Evolutionary conservation across 1,140 invertebrate genomes (phyloP), one percentile per base, ranked within the genome.

Genomic region (Zaprionus gabonicus): DNA sequence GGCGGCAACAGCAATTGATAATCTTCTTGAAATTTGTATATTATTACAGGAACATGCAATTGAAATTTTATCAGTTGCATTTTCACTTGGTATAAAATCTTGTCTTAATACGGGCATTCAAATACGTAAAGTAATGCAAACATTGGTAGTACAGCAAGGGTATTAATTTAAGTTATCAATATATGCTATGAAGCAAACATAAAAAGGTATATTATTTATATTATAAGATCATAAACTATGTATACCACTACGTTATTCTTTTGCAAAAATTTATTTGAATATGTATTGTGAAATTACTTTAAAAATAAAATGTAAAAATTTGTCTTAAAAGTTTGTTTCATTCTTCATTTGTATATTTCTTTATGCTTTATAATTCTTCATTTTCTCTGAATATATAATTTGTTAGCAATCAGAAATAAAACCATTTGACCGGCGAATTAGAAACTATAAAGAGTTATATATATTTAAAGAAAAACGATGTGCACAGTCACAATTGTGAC

Each of bases 1-100:
- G 38, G 94, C 97, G 2, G 95, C 95, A 69, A 96, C 96, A 7
- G 96, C 97, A 49, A 93, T 99, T 13, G 97, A 98, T 66, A 95
- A 96, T 92, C 93, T 99, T 38, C 96, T 97, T 0, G 97, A 98
- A 80, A 95, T 98, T 60, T 94, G 96, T 59, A 93, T 97, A 27
- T 95, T 97, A 57, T 95, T 96, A 93, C 97, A 98, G 95, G 97
- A 98, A 92, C 95, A 97, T 91, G 96, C 97, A 1, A 93, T 95
- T 59, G 94, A 95, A 28, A 94, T 99, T 25, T 94, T 99, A 67
- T 95, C 95, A 78, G 96, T 96, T 80, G 96, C 97, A 1, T 99
- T 98, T 93, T 95, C 95, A 60, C 93, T 98, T 25, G 97, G 97
- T 12, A 95, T 98, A 46, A 95, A 95, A 79, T 96, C 96, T 28